Conservation (phyloP, 2,888 invertebrate genomes). For the Torymus aiolomorphi region DNA sequence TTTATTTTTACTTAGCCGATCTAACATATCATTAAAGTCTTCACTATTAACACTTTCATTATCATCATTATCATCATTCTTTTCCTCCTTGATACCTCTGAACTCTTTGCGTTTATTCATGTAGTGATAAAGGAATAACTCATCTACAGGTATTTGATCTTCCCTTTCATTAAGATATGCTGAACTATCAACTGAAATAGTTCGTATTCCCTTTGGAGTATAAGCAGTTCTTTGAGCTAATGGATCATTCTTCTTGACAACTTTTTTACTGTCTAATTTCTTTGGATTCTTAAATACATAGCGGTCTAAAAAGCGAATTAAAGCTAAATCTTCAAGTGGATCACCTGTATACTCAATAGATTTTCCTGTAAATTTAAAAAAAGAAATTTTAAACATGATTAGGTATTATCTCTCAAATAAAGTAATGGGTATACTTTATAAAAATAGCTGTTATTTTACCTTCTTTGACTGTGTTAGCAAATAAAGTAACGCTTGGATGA, state of each 20-base stretch:
- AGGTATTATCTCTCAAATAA: background rate
- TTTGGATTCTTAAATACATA: constrained; percentile 97
- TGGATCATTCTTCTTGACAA: constrained; percentile 79
- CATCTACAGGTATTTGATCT: constrained; percentile 91
- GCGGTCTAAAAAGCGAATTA: constrained; percentile 93
- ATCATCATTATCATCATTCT: constrained; percentile 76
- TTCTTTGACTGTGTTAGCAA: constrained; percentile 86
- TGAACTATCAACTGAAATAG: constrained; percentile 84
- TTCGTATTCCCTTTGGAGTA: constrained; percentile 82
- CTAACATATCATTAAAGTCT: constrained; percentile 77
- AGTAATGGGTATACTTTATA: constrained; percentile 2
- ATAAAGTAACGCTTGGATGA: constrained; percentile 94
- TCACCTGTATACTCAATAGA: constrained; percentile 92
- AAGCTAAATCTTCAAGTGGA: constrained; percentile 93
- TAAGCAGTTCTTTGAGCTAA: constrained; percentile 84
- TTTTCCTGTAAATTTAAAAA: constrained; percentile 77
- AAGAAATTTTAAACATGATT: constrained; percentile 3
- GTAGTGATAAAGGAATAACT: constrained; percentile 87
- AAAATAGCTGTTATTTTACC: constrained; percentile 75
- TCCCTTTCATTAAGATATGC: constrained; percentile 83
- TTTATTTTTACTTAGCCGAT: constrained; percentile 70
- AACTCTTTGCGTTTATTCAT: constrained; percentile 63
- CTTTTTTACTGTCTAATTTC: constrained; percentile 77
- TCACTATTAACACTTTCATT: constrained; percentile 75
- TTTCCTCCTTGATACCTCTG: constrained; percentile 62